Percentiles rank a stretch among this genome's conserved stretches.
Conservation (phyloP, 2,888 invertebrate species). For the Yponomeuta plumbellus region DNA sequence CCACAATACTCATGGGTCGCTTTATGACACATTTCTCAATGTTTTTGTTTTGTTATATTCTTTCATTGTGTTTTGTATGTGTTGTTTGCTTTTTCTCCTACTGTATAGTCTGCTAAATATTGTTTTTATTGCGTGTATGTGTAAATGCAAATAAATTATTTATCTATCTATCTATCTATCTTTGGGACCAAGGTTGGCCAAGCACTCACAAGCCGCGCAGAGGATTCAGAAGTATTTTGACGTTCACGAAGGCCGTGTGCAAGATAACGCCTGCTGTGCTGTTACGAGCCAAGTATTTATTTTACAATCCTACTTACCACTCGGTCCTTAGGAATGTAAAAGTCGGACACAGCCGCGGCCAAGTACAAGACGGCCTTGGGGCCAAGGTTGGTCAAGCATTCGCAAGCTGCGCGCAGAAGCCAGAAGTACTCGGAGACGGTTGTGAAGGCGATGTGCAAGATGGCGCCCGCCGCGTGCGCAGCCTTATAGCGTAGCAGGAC, state of each 20-base stretch:
- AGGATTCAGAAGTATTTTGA: conserved; percentile 88
- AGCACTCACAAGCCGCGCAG: conserved; percentile 86
- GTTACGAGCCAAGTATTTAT: too few species aligned
- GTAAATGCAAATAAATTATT: too few species aligned
- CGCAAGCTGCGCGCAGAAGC: conserved; percentile 89
- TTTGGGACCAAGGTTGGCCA: conserved; percentile 80
- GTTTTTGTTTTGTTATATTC: too few species aligned
- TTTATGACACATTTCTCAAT: too few species aligned
- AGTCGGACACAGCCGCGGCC: conserved; percentile 99
- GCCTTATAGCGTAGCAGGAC: conserved; percentile 86
- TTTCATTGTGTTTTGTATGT: too few species aligned
- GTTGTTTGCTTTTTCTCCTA: too few species aligned
- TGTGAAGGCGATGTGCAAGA: conserved; percentile 87
- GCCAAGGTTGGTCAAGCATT: conserved; percentile 82
- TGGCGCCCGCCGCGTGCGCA: conserved; percentile 83
- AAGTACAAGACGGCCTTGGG: conserved; percentile 89
- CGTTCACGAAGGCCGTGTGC: conserved; percentile 87
- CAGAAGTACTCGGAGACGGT: conserved; percentile 95
- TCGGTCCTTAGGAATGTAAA: conserved; percentile 94
- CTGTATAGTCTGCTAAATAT: too few species aligned
- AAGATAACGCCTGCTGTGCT: conserved; percentile 81
- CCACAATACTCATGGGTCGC: too few species aligned
- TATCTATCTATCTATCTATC: too few species aligned
- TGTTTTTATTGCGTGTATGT: too few species aligned
- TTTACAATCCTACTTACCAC: conserved; percentile 79